Evolutionary conservation across 2,888 invertebrate species (phyloP), one percentile per base, ranked within the genome.

Genomic region (Polydrusus pterygomalis): DNA sequence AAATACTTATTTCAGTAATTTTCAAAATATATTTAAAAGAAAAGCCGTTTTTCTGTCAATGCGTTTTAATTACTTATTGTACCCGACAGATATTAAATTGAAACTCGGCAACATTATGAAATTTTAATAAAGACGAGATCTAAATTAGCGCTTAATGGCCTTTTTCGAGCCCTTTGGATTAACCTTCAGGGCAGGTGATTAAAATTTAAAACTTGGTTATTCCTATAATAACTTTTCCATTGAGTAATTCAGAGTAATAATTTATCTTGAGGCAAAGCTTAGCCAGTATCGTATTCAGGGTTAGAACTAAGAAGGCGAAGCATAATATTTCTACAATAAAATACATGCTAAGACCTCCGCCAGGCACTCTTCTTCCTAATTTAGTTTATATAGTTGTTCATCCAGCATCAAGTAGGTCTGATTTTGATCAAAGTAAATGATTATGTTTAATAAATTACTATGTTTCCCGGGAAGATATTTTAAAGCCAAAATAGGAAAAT

Each of bases 61-160:
- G 47, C 17, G 47, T 47, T 47, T 47, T 47, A 47, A 47, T 47
- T 17, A 47, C 47, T n/a, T 47, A 47, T 47, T 47, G 47, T 47
- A 47, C 9, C 47, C 17, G 47, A 17, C 47, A 47, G 47, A 47
- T 47, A 47, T 47, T 47, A 47, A 47, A 47, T 17, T 17, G 47
- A 54, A 54, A 54, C 20, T 30, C 25, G 54, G 25, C 25, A 25
- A n/a, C 25, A 54, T 30, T 20, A 54, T n/a, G 20, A 54, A 54
- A 54, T 54, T 54, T 54, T 30, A 54, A 54, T 30, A 54, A 54
- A n/a, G 25, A 20, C 54, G 13, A 54, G 54, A 2, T 54, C 54
- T 54, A 54, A 54, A 54, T 54, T 54, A 54, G 11, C n/a, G 25
- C 30, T 30, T 54, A 54, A 54, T 54, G 54, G 54, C 7, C 20